Percentiles rank a stretch among this genome's conserved stretches.
Evolutionary conservation across 2,888 invertebrate species (phyloP).

Genomic region (Sceliomorpha sp.): DNA sequence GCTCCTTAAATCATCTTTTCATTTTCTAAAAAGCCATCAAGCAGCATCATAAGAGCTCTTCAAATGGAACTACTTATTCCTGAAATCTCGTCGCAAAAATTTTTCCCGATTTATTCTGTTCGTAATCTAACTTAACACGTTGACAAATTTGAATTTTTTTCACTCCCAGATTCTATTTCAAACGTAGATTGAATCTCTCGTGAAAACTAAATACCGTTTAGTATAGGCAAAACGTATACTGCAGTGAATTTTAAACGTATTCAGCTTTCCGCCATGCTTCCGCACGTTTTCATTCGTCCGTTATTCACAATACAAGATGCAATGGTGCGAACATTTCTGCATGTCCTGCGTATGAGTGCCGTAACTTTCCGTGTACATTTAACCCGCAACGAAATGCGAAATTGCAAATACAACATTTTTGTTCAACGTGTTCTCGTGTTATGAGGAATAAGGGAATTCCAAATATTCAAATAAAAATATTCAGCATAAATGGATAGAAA

Average conservation of each 20-base stretch:
- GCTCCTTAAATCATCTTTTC: too few relatives aligned
- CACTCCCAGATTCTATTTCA: slow-evolving; percentile 12
- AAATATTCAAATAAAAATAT: too few relatives aligned
- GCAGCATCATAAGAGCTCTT: too few relatives aligned
- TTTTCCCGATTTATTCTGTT: too few relatives aligned
- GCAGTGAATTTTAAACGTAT: slow-evolving; percentile 24
- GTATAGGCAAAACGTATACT: slow-evolving; percentile 15
- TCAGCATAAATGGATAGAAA: too few relatives aligned
- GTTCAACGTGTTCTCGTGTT: too few relatives aligned
- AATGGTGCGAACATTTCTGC: slow-evolving; percentile 20
- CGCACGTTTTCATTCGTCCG: slow-evolving; percentile 20
- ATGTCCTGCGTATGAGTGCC: slow-evolving; percentile 14
- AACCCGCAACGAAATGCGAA: neutral
- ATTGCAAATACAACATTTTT: neutral
- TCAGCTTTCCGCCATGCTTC: slow-evolving; percentile 18
- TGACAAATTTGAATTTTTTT: slow-evolving; percentile 4
- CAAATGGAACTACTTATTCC: too few relatives aligned
- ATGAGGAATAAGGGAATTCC: too few relatives aligned
- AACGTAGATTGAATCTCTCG: slow-evolving; percentile 22
- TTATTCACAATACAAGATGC: slow-evolving; percentile 25
- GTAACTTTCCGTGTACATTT: slow-evolving; percentile 3
- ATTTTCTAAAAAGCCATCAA: too few relatives aligned
- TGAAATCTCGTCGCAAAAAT: too few relatives aligned
- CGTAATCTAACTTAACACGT: too few relatives aligned
- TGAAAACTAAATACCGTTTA: slow-evolving; percentile 22